These are phyloP conservation scores for Sinotaia quadrata DNA, from an alignment of 2,888 invertebrate genomes.

Conservation along the genomic window DNA sequence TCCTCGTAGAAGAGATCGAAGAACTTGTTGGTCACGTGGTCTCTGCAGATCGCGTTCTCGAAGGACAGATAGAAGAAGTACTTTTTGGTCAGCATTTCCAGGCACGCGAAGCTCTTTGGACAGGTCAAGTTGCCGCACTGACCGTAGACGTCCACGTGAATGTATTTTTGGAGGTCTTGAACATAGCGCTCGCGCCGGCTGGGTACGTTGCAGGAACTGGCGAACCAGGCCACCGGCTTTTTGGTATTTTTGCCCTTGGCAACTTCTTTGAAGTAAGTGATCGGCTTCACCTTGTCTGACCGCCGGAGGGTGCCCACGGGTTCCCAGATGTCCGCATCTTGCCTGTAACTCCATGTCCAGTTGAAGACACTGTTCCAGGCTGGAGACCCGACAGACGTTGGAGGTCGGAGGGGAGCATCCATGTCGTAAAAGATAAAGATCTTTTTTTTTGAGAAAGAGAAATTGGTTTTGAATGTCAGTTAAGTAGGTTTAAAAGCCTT, in stretches of 20 bases:
- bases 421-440: constrained; percentile 25
- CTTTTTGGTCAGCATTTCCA: constrained; percentile 23
- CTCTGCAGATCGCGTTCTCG: constrained; percentile 39
- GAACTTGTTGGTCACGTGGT: constrained; percentile 42
- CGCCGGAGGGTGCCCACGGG: constrained; percentile 7
- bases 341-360: constrained; percentile 28
- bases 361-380: constrained; percentile 26
- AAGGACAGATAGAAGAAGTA: constrained; percentile 43
- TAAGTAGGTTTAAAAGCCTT: neutral
- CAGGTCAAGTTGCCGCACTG: constrained; percentile 32
- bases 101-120: constrained; percentile 18
- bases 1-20: constrained; percentile 24
- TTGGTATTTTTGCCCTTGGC: constrained; percentile 20
- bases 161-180: constrained; percentile 28
- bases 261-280: constrained; percentile 15
- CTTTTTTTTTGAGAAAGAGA: neutral
- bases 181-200: constrained; percentile 25
- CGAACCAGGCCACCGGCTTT: constrained; percentile 27
- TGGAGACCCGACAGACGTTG: constrained; percentile 7
- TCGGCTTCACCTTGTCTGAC: constrained; percentile 12
- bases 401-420: constrained; percentile 18
- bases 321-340: constrained; percentile 24
- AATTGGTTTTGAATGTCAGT: neutral
- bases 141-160: constrained; percentile 35
- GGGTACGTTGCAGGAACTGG: constrained; percentile 20